These are phyloP conservation scores for Zygothrica quintamaculata DNA, from an alignment of 2,888 invertebrate species.

Conservation along the genomic window DNA sequence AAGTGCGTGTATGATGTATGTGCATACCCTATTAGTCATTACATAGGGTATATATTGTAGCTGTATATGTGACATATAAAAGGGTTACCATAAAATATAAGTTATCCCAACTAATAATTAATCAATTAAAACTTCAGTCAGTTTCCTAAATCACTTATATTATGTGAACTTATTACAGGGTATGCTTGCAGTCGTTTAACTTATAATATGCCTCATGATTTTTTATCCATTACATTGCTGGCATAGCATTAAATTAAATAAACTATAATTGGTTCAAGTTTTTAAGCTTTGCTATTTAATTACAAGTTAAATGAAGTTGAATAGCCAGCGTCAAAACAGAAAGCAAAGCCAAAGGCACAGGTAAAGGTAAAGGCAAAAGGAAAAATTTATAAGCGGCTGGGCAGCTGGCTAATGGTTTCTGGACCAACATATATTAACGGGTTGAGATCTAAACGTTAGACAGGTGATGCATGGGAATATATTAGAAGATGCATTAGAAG, in stretches of 20 bases:
- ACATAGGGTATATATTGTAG: too few species aligned
- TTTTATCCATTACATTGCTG: constrained; percentile 2
- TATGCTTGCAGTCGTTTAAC: neutral
- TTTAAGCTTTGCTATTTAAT: constrained; percentile 63
- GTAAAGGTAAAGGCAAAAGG: too few species aligned
- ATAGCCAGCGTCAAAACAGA: constrained; percentile 44
- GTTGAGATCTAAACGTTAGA: constrained; percentile 28
- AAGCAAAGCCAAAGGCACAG: too few species aligned
- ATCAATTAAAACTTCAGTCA: too few species aligned
- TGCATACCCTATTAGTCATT: constrained; percentile 33
- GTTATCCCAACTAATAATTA: too few species aligned
- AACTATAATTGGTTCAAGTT: constrained; percentile 79
- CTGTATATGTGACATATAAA: too few species aligned
- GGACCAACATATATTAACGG: constrained; percentile 13
- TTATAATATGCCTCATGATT: neutral
- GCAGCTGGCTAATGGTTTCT: neutral
- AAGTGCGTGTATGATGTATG: constrained; percentile 43
- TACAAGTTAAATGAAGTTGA: constrained; percentile 68
- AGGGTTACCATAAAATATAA: too few species aligned
- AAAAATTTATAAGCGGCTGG: constrained; percentile 28
- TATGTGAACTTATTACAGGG: neutral
- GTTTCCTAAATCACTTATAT: too few species aligned
- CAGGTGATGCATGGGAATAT: constrained; percentile 38
- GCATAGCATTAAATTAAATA: constrained; percentile 61
- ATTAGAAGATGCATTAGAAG: constrained; percentile 33